Conservation (phyloP, 2,888 invertebrate genomes). For the Ceratothoa steindachneri region DNA sequence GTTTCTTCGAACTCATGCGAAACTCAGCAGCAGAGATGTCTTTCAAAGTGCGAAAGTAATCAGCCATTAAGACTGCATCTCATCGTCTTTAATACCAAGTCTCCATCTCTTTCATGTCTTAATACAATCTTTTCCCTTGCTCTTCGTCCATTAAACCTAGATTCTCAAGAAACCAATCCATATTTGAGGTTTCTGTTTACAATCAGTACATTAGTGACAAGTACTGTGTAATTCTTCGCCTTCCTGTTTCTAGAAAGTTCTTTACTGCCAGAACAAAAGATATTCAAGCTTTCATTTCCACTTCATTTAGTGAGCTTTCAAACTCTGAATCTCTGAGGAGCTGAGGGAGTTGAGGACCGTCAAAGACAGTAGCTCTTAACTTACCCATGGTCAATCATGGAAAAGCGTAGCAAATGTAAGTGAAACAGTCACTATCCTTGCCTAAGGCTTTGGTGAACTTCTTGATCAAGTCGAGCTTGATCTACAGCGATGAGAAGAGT, state of each 20-base stretch:
- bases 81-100: too few species aligned
- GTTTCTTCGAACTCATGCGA: too few species aligned
- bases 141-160: too few species aligned
- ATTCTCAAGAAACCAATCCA: too few species aligned
- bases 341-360: conserved; percentile 28
- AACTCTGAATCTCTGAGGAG: conserved; percentile 32
- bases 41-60: too few species aligned
- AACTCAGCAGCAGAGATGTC: too few species aligned
- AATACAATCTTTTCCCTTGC: too few species aligned
- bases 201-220: too few species aligned
- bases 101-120: too few species aligned
- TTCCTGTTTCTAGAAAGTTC: neutral
- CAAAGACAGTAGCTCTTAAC: conserved; percentile 35
- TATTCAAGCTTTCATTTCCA: too few species aligned
- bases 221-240: neutral
- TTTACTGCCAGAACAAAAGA: neutral
- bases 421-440: conserved; percentile 40
- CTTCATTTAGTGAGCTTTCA: neutral
- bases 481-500: conserved; percentile 19
- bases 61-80: too few species aligned
- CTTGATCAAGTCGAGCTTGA: conserved; percentile 21
- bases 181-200: neutral
- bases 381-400: conserved; percentile 24
- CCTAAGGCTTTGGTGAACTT: conserved; percentile 23
- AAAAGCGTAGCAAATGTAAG: conserved; percentile 26